Base-by-base conservation (phyloP, 2,888 invertebrate genomes). In the Melangyna quadrimaculata region DNA sequence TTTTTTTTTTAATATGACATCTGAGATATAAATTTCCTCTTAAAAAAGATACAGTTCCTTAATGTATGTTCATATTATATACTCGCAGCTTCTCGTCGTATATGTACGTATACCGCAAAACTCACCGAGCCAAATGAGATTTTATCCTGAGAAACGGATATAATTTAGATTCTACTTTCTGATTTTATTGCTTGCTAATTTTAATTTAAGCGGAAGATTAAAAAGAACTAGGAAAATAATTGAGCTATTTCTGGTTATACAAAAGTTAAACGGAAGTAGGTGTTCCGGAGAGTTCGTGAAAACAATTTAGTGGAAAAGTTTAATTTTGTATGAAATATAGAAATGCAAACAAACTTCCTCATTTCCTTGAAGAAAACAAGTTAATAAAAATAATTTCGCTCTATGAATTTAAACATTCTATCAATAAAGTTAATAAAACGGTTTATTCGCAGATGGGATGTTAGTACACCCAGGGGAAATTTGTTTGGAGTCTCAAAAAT, bases 11-110 rank as follows among this genome's bases (percentile, higher is more conserved):
- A 40, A 14, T 6, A 2, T 7, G 6, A 22, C 10, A 17, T 19
- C 32, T 57, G 19, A 57, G 57, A 19, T 55, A 55, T 55, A 32
- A 32, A 55, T 32, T 57, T 57, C 32, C 57, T 57, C 32, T 35
- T 14, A 19, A 35, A 7, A 19, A 35, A 7, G 35, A 57, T 19
- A 57, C 45, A 48, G 19, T 40, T 40, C 2, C 45, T 24, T 12
- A 12, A 48, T 14, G 12, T 12, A 22, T 19, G 10, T 37, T n/a
- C n/a, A n/a, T n/a, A n/a, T n/a, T n/a, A n/a, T n/a, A n/a, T n/a
- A n/a, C n/a, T n/a, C n/a, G n/a, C n/a, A n/a, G n/a, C n/a, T n/a
- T n/a, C n/a, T n/a, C n/a, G n/a, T n/a, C n/a, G n/a, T n/a, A n/a
- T 22, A 48, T 14, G 12, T 12, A 22, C 22, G 10, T 37, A 22